Evolutionary conservation across 2,113 vertebrate species (phyloP), one percentile per base, ranked within the genome.

Genomic region (Pseudois nayaur): DNA sequence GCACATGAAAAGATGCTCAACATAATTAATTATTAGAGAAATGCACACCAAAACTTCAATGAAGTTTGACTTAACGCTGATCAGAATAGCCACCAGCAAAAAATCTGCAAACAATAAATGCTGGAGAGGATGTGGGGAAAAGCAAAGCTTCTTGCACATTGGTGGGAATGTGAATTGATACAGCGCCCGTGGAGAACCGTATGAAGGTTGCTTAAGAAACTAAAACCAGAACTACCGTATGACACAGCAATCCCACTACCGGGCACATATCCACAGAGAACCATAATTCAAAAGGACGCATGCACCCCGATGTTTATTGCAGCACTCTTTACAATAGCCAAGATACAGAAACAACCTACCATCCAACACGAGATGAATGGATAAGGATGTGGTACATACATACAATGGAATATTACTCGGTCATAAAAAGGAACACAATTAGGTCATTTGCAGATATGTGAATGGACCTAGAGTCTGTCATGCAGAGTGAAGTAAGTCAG

Each of bases 251-350:
- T 43, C 71, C 71, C 36, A 27, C 71, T 27, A 25, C 36, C 13
- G 36, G 71, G 71, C 71, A 76, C 23, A 76, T 27, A 43, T 8
- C 12, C 71, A 43, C 11, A 76, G 71, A 76, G 36, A 43, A 76
- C 71, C 71, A 11, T 43, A 43, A 43, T 76, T 76, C 36, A 40
- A 27, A 76, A 43, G 36, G 71, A 76, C 12, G 14, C 67, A 14
- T 4, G 23, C 3, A 76, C 71, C 6, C 36, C 11, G 0, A 1
- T 43, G 71, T 8, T 1, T 27, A 27, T 8, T 43, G 12, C 6
- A 43, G 23, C 71, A 76, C 36, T 27, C 11, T 25, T 43, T 43
- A 76, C 36, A 14, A 76, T 2, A 43, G 36, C 23, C 36, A 14
- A 40, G 67, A 40, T 40, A 74, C 2, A 0, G 21, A 43, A 27